These are phyloP conservation scores for Cromileptes altivelis DNA, from an alignment of 2,113 vertebrate species.

Conservation along the genomic window DNA sequence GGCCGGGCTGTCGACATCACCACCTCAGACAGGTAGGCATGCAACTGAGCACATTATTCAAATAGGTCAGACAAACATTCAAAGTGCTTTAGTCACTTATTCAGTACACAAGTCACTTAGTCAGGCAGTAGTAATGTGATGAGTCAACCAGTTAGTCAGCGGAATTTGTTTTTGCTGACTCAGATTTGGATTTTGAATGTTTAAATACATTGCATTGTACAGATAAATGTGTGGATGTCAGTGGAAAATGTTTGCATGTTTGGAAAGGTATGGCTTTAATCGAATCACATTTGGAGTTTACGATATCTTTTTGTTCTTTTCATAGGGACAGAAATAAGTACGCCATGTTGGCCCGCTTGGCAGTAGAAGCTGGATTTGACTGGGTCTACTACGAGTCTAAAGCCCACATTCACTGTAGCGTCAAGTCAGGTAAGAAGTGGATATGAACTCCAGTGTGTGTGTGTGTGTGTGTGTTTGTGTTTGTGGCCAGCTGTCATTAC, in stretches of 20 bases:
- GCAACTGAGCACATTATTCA: not conserved
- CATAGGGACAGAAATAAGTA: slow-evolving; percentile 92
- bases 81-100: not conserved
- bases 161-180: not conserved
- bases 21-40: slow-evolving; percentile 87
- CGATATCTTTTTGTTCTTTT: not conserved
- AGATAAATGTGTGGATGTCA: not conserved
- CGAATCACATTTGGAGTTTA: not conserved
- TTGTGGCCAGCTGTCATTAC: slow-evolving; percentile 46
- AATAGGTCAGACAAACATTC: not conserved
- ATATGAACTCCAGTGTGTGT: not conserved
- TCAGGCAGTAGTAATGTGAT: slow-evolving; percentile 15
- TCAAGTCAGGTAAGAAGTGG: slow-evolving; percentile 93
- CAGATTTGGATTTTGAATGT: not conserved
- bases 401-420: slow-evolving; percentile 94
- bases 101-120: not conserved
- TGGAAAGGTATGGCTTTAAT: not conserved
- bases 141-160: slow-evolving; percentile 2
- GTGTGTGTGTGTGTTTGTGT: slow-evolving; percentile 17
- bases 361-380: slow-evolving; percentile 94
- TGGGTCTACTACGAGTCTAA: slow-evolving; percentile 97
- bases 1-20: slow-evolving; percentile 95
- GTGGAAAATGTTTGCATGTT: not conserved
- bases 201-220: not conserved
- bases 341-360: slow-evolving; percentile 92